A percentile compares a stretch with the other conserved stretches of the same genome.
phyloP scores from a whole-genome alignment of 2,113 vertebrate species.

The Varanus salvator region DNA sequence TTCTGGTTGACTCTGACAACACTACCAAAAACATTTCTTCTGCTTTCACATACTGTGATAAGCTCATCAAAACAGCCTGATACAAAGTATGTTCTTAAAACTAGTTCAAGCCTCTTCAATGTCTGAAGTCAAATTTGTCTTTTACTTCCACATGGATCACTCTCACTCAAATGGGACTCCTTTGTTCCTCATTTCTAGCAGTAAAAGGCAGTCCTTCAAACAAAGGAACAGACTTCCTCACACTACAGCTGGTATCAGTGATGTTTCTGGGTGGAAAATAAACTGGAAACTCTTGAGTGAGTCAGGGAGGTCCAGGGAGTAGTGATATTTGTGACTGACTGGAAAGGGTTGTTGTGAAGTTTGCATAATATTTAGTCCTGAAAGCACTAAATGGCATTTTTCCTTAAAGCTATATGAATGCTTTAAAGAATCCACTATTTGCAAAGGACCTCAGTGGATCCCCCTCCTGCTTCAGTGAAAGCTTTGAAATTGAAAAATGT shows the following conservation, averaged over 20 bases:
- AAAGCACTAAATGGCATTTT: too few relatives aligned
- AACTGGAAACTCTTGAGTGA: too few relatives aligned
- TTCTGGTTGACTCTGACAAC: background rate
- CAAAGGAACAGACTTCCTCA: background rate
- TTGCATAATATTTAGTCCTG: too few relatives aligned
- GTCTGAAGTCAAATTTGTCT: background rate
- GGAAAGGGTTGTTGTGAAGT: too few relatives aligned
- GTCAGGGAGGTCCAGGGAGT: too few relatives aligned
- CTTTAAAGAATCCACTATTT: too few relatives aligned
- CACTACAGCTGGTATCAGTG: background rate
- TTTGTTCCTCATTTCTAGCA: background rate
- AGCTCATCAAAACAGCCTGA: background rate
- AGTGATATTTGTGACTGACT: too few relatives aligned
- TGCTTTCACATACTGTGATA: background rate
- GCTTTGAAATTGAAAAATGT: too few relatives aligned
- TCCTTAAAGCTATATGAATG: too few relatives aligned
- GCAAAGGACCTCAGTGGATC: too few relatives aligned
- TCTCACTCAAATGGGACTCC: background rate
- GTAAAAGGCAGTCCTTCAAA: background rate
- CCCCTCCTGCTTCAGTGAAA: too few relatives aligned
- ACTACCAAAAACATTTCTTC: background rate
- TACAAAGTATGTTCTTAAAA: constrained; percentile 21
- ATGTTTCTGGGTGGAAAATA: background rate
- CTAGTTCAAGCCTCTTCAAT: background rate
- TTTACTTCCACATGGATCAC: rapidly evolving